Evolutionary conservation across 2,888 invertebrate species (phyloP), one percentile per base, ranked within the genome.

Genomic region (Cartodere bifasciata): DNA sequence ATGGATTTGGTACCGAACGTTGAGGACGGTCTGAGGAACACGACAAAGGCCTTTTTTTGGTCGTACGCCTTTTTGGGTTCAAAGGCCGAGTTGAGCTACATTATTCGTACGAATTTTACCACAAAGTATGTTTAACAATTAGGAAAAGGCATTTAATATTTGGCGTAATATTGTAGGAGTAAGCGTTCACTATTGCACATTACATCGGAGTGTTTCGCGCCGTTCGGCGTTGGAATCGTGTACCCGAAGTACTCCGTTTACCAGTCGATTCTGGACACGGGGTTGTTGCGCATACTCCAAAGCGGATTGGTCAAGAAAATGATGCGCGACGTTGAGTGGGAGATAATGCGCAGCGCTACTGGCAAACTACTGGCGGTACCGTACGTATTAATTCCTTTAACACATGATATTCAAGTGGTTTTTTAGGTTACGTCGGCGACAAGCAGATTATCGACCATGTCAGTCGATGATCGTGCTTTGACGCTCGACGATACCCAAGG

Each of bases 401-500:
- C 20, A 20, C 20, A 20, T 20, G 20, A 20, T 20, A 7, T 20
- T n/a, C 6, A 14, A 34, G 4, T 15, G 20, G 26, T 26, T 29
- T 26, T 53, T 36, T 45, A 72, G 67, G 69, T 65, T 1, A n/a
- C n/a, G n/a, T n/a, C n/a, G n/a, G n/a, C n/a, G n/a, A n/a, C n/a
- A n/a, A n/a, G 50, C 11, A 46, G 55, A 0, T 37, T 72, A 13
- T 64, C 63, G 27, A 56, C 60, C 12, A 43, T 58, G 5, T 55
- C 60, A 22, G 64, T 69, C 13, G 75, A 78, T 54, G 83, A 85
- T 49, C 68, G 80, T 37, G 75, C 78, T 13, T 53, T 85, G n/a
- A 75, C 77, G 2, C 59, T 83, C 16, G 82, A 79, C 46, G 85
- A 85, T 39, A 82, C 81, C 0, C 81, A 82, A 58, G 85, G 85